Evolutionary conservation across 2,113 vertebrate genomes (phyloP).

Genomic region (Prolemur simus): DNA sequence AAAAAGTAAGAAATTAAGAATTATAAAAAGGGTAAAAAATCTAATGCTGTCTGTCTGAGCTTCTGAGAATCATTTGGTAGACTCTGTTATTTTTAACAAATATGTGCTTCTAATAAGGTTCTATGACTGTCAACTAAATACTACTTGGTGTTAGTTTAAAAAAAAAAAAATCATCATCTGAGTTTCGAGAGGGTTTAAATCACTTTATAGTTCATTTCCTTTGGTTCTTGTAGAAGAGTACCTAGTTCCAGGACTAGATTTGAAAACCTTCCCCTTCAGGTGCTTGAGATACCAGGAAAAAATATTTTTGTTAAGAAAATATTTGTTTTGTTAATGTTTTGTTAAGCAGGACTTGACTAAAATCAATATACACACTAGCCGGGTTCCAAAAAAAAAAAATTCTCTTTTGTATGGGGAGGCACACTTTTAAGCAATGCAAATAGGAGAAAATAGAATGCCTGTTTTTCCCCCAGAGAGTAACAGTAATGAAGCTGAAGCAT

Average conservation of each 20-base stretch:
- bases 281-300: neutral
- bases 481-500: neutral
- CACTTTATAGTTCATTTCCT: neutral
- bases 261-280: neutral
- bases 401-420: neutral
- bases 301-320: neutral
- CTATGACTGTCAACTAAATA: neutral
- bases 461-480: neutral
- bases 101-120: neutral
- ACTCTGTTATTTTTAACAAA: neutral
- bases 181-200: neutral
- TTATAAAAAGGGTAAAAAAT: neutral
- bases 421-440: neutral
- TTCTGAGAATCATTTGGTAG: neutral
- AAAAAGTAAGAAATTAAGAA: neutral
- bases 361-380: neutral
- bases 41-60: neutral
- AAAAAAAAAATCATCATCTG: neutral
- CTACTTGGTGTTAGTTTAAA: neutral
- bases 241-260: neutral
- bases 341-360: conserved; percentile 16
- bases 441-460: neutral
- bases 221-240: neutral
- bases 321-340: conserved; percentile 41
- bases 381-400: neutral